Conservation (phyloP, 2,797 vertebrate genomes). For the Champsocephalus esox region DNA sequence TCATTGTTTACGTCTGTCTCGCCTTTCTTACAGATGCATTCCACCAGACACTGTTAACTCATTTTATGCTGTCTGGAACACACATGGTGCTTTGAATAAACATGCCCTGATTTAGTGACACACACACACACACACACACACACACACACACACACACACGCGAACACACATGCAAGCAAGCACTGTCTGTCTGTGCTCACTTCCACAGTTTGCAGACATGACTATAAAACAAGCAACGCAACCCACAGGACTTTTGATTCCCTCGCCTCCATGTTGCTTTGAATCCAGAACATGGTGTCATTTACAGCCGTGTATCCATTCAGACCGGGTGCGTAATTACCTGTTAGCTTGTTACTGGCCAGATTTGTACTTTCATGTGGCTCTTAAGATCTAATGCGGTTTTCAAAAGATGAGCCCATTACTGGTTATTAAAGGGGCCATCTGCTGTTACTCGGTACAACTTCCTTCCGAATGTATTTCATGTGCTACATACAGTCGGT, state of each 20-base stretch:
- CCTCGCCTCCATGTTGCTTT: conserved; percentile 52
- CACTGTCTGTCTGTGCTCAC: conserved; percentile 44
- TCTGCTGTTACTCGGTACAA: conserved; percentile 43
- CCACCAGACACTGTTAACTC: conserved; percentile 65
- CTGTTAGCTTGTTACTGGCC: conserved; percentile 58
- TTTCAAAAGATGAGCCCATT: conserved; percentile 69
- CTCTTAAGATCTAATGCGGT: conserved; percentile 71
- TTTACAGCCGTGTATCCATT: conserved; percentile 56
- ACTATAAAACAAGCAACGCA: conserved; percentile 66
- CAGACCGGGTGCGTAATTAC: conserved; percentile 60
- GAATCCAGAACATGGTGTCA: conserved; percentile 65
- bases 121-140: too few relatives aligned
- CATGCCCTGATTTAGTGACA: conserved; percentile 67
- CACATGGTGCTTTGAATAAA: conserved; percentile 76
- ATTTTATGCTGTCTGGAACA: conserved; percentile 75
- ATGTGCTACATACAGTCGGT: conserved; percentile 32
- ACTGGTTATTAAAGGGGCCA: conserved; percentile 57
- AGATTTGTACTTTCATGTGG: conserved; percentile 71
- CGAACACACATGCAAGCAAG: background rate
- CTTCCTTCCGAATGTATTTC: conserved; percentile 64
- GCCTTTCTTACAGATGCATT: conserved; percentile 50
- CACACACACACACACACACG: too few relatives aligned
- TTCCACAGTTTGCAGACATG: conserved; percentile 56
- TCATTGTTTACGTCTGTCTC: conserved; percentile 19
- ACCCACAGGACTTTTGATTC: conserved; percentile 44